Evolutionary conservation across 2,888 invertebrate species (phyloP).

Genomic region (Metopia argyrocephala): DNA sequence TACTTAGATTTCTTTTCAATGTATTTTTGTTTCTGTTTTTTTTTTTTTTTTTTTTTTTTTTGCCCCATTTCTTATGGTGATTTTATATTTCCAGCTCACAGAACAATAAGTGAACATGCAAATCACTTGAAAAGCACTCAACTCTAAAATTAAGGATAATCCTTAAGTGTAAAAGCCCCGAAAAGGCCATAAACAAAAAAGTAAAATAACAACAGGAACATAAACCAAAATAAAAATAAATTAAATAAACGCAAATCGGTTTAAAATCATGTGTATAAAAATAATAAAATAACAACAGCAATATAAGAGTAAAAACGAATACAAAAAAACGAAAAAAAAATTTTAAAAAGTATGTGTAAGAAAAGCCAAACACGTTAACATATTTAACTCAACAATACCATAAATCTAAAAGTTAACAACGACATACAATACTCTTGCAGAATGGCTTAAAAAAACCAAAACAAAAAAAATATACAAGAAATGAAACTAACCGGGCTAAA

Average conservation of each 20-base stretch:
- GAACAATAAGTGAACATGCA: slow-evolving; percentile 48
- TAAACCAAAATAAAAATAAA: slow-evolving; percentile 4
- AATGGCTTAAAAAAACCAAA: background rate
- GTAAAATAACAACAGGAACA: background rate
- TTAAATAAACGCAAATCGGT: slow-evolving; percentile 48
- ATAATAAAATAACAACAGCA: slow-evolving; percentile 31
- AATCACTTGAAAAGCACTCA: slow-evolving; percentile 67
- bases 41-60: too few species aligned
- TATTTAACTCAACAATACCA: slow-evolving; percentile 62
- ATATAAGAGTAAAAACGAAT: slow-evolving; percentile 26
- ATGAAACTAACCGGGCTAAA: slow-evolving; percentile 1
- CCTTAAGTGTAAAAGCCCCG: slow-evolving; percentile 61
- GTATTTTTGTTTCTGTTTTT: background rate
- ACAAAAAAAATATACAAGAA: background rate
- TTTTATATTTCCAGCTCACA: slow-evolving; percentile 10
- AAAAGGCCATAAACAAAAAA: slow-evolving; percentile 42
- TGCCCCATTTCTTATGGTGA: background rate
- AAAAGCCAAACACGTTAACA: slow-evolving; percentile 50
- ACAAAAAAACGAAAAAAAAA: slow-evolving; percentile 7
- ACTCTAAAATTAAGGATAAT: slow-evolving; percentile 66
- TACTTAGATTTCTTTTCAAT: background rate
- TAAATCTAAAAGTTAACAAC: slow-evolving; percentile 59
- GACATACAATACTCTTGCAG: background rate
- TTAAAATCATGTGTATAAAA: slow-evolving; percentile 34
- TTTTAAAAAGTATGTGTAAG: slow-evolving; percentile 1